These are phyloP conservation scores for Phoenoteleia sp. DNA, from an alignment of 2,888 invertebrate genomes.

Conservation along the genomic window DNA sequence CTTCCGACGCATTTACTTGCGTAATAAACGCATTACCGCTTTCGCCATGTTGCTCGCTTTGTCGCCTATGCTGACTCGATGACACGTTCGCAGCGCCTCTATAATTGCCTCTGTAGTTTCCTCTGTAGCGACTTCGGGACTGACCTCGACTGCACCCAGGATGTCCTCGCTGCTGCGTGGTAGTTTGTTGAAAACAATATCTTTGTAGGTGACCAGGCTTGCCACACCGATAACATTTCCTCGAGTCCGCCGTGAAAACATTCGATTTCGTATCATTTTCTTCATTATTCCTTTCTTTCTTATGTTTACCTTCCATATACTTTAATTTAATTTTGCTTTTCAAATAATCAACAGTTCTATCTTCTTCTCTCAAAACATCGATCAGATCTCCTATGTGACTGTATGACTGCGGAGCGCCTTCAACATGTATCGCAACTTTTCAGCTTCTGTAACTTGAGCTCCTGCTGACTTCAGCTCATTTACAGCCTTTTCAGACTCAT, in stretches of 20 bases:
- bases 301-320: conserved; percentile 53
- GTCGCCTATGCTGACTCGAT: neutral
- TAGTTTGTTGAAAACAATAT: neutral
- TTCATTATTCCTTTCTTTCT: no score
- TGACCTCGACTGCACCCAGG: neutral
- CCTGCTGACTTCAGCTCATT: conserved; percentile 71
- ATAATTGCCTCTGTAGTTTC: neutral
- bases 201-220: neutral
- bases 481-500: conserved; percentile 72
- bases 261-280: no score
- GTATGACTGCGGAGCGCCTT: conserved; percentile 74
- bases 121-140: neutral
- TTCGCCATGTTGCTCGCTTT: neutral
- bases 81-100: neutral
- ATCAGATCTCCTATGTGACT: conserved; percentile 77
- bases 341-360: conserved; percentile 76
- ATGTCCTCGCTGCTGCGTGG: neutral
- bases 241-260: neutral
- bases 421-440: conserved; percentile 77
- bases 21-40: neutral
- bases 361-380: conserved; percentile 71
- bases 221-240: no score
- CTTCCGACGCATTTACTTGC: neutral
- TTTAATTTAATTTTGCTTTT: conserved; percentile 73
- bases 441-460: conserved; percentile 61